Base-by-base conservation (phyloP, 2,888 invertebrate genomes). In the Chesias legatella region DNA sequence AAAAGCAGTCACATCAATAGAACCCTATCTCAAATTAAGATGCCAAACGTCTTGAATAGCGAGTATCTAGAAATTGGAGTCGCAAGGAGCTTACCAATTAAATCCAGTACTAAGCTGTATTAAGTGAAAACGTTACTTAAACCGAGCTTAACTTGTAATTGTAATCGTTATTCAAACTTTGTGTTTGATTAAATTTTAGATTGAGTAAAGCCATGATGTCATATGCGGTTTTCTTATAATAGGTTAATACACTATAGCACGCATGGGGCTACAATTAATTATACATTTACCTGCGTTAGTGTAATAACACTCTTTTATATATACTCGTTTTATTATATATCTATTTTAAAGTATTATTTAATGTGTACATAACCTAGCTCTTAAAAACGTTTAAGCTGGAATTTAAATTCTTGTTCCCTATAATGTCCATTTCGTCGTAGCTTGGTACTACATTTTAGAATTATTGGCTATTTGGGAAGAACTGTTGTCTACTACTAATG, bases 31-130 rank as follows among this genome's bases (percentile, higher is more conserved):
- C 52, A 11, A 33, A 47, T 41, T 21, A 30, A 23, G 27, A 35
- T 43, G 52, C 37, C 56, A 62, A 63, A 60, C 67, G 72, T 64
- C 73, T 71, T 75, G 77, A 72, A 75, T 74, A 75, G 64, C 49
- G 69, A 73, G 72, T 73, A 68, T 65, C 65, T 56, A 72, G 71
- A 67, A 73, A 76, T 73, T 69, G 67, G 57, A 58, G 57, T 56
- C 55, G 56, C 57, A 63, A 54, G 39, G 39, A 50, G 53, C 51
- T 60, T 55, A 55, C 46, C 26, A 42, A 46, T 40, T 34, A 42
- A 42, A 50, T 43, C 33, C 22, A 10, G 25, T 8, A 33, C 39
- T 40, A 50, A 48, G 50, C 52, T 53, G 48, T 53, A 51, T 52
- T 51, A 53, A 61, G 52, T 60, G 52, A 51, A 48, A 55, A 41